Evolutionary conservation across 37 sponge, comb jelly and placozoan genomes (phyloP).

Genomic region (Beroe forskalii): DNA sequence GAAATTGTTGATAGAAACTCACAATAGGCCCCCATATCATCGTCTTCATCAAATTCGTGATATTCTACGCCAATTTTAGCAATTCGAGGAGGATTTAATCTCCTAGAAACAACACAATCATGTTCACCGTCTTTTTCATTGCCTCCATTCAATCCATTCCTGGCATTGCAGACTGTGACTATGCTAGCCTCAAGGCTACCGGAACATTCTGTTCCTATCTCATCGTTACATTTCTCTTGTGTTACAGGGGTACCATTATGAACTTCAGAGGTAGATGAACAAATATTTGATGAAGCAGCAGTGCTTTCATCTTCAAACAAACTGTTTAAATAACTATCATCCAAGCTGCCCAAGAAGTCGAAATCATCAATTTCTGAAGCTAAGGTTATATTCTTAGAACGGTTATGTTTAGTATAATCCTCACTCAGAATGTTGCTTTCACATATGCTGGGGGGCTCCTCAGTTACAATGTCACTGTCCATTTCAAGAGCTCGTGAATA

Average conservation of each 20-base stretch:
- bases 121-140: not conserved
- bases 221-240: not conserved
- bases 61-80: not conserved
- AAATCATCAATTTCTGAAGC: constrained; percentile 52
- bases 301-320: not conserved
- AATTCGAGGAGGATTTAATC: not conserved
- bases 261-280: not conserved
- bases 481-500: too few relatives aligned
- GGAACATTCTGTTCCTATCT: not conserved
- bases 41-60: not conserved
- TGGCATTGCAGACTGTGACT: too few relatives aligned
- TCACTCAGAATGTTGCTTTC: too few relatives aligned
- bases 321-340: not conserved
- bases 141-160: not conserved
- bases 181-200: too few relatives aligned
- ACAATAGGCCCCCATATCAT: not conserved
- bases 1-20: not conserved
- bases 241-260: not conserved
- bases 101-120: not conserved
- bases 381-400: too few relatives aligned
- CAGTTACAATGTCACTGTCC: too few relatives aligned
- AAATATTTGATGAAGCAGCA: not conserved
- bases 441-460: too few relatives aligned
- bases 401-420: too few relatives aligned
- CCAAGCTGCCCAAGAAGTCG: not conserved